Evolutionary conservation across 2,113 vertebrate species (phyloP).

Genomic region (Genyomyrus donnyi): DNA sequence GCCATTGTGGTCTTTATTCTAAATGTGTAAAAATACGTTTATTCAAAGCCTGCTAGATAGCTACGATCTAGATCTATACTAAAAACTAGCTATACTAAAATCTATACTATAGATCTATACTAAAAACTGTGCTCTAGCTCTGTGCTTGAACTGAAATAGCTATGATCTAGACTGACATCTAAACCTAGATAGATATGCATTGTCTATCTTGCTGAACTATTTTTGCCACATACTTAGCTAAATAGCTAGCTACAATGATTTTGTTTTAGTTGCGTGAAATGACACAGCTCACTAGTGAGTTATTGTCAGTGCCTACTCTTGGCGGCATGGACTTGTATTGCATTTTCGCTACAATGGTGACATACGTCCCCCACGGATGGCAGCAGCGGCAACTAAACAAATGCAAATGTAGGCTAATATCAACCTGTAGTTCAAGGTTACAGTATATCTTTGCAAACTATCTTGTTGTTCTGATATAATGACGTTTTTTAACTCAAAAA

Average conservation of each 20-base stretch:
- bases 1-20: neutral
- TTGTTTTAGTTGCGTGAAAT: neutral
- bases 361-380: neutral
- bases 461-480: neutral
- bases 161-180: neutral
- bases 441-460: neutral
- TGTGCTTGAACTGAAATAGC: neutral
- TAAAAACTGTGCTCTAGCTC: neutral
- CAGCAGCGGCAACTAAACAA: neutral
- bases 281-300: neutral
- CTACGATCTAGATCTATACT: neutral
- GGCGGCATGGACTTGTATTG: neutral
- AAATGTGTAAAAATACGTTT: neutral
- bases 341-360: neutral
- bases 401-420: neutral
- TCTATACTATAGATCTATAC: neutral
- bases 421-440: neutral
- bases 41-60: neutral
- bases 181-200: neutral
- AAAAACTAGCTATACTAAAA: neutral
- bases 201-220: neutral
- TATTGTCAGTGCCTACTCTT: neutral
- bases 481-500: neutral
- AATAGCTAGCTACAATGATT: neutral
- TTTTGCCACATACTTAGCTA: neutral